Conservation (phyloP, 1,140 invertebrate genomes). For the Stegodyphus dumicola region DNA sequence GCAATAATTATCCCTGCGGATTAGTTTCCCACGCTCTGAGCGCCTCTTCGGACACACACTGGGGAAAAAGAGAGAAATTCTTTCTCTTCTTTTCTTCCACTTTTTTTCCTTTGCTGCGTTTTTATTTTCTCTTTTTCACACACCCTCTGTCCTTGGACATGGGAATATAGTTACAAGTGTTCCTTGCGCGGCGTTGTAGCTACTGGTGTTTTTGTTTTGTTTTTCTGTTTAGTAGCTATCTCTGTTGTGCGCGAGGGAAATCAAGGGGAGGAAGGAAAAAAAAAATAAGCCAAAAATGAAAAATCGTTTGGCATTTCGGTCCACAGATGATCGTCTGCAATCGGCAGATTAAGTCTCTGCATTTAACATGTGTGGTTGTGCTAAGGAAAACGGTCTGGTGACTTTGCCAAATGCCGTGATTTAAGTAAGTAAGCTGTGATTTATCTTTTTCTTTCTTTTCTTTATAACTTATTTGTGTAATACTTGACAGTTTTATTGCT, state of each 20-base stretch:
- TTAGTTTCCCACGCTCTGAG: conserved; percentile 39
- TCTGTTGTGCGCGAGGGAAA: background rate
- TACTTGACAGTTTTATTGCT: no score
- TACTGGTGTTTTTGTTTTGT: conserved; percentile 26
- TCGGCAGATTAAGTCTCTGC: no score
- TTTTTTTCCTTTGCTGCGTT: background rate
- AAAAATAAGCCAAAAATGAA: background rate
- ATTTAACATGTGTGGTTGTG: no score
- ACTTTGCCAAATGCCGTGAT: no score
- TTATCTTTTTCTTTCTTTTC: no score
- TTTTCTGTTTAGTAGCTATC: conserved; percentile 1
- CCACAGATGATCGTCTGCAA: no score
- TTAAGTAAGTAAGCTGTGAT: no score
- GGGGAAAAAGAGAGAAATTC: conserved; percentile 22
- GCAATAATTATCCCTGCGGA: conserved; percentile 40
- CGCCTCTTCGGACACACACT: conserved; percentile 15
- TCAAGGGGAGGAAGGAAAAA: background rate
- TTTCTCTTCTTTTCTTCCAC: conserved; percentile 16
- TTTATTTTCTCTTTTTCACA: conserved; percentile 36
- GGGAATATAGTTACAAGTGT: conserved; percentile 49
- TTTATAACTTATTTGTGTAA: no score
- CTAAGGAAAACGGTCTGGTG: no score
- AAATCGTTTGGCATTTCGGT: background rate
- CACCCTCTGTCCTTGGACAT: conserved; percentile 52
- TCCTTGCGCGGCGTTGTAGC: background rate